Base-by-base conservation (phyloP, 2,797 vertebrate species). In the Hyperoplus lanceolatus region DNA sequence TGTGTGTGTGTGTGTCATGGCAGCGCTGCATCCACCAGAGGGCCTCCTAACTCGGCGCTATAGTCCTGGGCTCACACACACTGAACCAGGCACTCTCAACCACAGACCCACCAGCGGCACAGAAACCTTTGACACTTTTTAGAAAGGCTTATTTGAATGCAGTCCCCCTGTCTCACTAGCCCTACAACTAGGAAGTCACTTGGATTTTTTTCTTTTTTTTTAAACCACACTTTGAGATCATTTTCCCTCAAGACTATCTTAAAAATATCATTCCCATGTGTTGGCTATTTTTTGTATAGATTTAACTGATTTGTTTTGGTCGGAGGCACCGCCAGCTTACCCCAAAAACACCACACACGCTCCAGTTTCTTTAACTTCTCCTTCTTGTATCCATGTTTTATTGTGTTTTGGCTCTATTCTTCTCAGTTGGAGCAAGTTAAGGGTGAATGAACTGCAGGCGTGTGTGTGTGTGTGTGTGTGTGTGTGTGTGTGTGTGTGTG, bases 11-110 rank as follows among this genome's bases (percentile, higher is more conserved):
- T 90, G 73, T 94, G 95, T 94, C 85, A 82, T 94, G 93, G 91
- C 94, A 84, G 93, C 9, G 87, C 73, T 90, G 83, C 93, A 95
- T 96, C 97, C 98, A 98, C 96, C 96, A 99, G 98, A 99, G 98
- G 98, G 97, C 97, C 96, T 96, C 96, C 96, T 97, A 96, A 96
- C 96, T 96, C 96, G 96, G 61, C 83, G 61, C 66, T 80, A 64
- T 29, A 29, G 70, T 82, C 81, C 49, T 65, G 80, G 77, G 56
- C 81, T 74, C 77, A 64, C 73, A 65, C 74, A 74, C 56, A 57
- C 41, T n/a, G 12, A 73, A 6, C 2, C 50, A 67, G 64, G 50
- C 80, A 81, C 87, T 72, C 46, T 8, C 29, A 76, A 91, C 79
- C 82, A 78, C 90, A 70, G 70, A 73, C 76, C 50, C 77, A 86